These are phyloP conservation scores for Heliconius charithonia DNA, from an alignment of 2,888 invertebrate species.

Conservation along the genomic window DNA sequence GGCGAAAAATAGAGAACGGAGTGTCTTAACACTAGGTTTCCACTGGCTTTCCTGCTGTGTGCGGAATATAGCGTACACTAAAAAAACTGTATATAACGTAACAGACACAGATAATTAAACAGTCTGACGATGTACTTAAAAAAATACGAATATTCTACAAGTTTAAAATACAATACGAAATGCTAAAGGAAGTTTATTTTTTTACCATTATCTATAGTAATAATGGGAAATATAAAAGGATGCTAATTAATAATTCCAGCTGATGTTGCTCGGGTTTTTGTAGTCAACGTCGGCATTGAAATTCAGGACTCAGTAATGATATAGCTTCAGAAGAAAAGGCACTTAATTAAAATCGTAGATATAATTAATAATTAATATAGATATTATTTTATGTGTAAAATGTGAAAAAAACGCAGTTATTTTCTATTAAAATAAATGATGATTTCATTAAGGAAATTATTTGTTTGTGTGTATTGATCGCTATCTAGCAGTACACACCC, in stretches of 20 bases:
- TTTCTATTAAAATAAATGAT: neutral
- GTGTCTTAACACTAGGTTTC: too few relatives aligned
- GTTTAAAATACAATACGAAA: constrained; percentile 9
- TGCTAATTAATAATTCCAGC: constrained; percentile 17
- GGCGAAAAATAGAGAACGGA: too few relatives aligned
- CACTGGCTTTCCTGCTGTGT: too few relatives aligned
- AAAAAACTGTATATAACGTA: too few relatives aligned
- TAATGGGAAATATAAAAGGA: constrained; percentile 18
- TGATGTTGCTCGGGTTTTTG: constrained; percentile 17
- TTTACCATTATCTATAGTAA: constrained; percentile 19
- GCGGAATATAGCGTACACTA: too few relatives aligned
- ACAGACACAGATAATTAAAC: neutral
- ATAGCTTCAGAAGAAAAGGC: constrained; percentile 15
- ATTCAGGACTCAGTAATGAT: constrained; percentile 15
- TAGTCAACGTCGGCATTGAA: constrained; percentile 13
- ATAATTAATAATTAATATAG: neutral
- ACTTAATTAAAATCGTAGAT: constrained; percentile 11
- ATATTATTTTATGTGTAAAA: neutral
- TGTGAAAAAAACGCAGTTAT: neutral
- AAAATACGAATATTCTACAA: constrained; percentile 2
- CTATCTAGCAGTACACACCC: too few relatives aligned
- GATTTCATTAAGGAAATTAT: neutral
- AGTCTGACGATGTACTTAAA: neutral
- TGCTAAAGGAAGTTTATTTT: constrained; percentile 4
- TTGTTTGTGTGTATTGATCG: neutral